These are phyloP conservation scores for Myotis yumanensis DNA, from an alignment of 2,113 vertebrate genomes.

Conservation along the genomic window DNA sequence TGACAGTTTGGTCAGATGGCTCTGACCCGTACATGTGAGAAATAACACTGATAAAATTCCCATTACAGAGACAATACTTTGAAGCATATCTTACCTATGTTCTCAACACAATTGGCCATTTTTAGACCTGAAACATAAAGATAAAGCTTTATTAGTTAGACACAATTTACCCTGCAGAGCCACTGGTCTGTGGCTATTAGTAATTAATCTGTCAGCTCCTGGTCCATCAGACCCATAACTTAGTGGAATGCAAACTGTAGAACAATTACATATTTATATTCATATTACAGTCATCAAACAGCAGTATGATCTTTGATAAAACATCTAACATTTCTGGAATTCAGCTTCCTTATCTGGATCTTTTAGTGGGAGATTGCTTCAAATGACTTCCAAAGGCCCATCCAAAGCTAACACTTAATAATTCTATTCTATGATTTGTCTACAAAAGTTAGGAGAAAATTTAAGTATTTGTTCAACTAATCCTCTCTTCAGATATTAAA, in stretches of 20 bases:
- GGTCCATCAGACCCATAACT: background rate
- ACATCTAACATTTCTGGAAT: background rate
- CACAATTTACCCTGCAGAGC: background rate
- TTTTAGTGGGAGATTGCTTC: background rate
- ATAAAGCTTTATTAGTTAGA: slow-evolving; percentile 56
- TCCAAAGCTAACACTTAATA: background rate
- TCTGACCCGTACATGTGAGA: background rate
- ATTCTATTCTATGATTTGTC: slow-evolving; percentile 15
- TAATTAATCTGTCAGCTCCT: background rate
- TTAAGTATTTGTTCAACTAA: background rate
- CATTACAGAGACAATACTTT: background rate
- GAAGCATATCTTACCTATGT: slow-evolving; percentile 66
- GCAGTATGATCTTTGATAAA: background rate
- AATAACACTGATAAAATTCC: background rate
- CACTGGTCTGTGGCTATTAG: background rate
- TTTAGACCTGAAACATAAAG: slow-evolving; percentile 76
- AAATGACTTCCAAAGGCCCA: background rate
- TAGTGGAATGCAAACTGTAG: background rate
- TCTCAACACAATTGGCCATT: slow-evolving; percentile 59
- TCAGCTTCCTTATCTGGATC: background rate
- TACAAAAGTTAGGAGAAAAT: background rate
- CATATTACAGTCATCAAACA: background rate
- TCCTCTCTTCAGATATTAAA: slow-evolving; percentile 35
- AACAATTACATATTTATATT: slow-evolving; percentile 1
- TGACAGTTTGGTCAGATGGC: background rate